phyloP scores from a whole-genome alignment of 2,113 vertebrate genomes.

The Rynchops niger region DNA sequence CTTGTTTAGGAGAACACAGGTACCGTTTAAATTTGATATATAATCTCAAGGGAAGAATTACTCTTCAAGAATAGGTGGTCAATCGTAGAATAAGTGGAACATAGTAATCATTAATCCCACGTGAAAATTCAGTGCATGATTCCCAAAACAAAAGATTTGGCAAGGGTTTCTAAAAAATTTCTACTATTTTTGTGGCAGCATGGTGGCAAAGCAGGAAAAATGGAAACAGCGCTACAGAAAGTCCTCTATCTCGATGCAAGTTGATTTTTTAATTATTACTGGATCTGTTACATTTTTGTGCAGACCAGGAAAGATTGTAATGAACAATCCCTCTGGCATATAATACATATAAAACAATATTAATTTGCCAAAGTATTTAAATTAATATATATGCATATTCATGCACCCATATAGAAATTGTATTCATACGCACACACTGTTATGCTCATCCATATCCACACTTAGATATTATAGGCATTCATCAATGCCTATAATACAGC shows the following conservation, averaged over 20 bases:
- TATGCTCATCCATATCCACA: neutral
- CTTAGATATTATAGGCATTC: neutral
- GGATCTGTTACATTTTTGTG: neutral
- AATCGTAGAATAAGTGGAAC: neutral
- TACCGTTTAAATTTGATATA: neutral
- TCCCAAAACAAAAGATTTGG: neutral
- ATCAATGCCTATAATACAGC: neutral
- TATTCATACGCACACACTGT: neutral
- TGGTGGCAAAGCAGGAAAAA: neutral
- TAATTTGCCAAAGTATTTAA: neutral
- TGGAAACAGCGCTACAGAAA: neutral
- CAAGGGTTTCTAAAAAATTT: neutral
- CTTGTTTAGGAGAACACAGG: neutral
- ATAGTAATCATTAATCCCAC: neutral
- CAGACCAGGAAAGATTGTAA: neutral
- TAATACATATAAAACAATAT: neutral
- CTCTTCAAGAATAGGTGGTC: neutral
- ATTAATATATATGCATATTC: neutral
- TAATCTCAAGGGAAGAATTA: neutral
- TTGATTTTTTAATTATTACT: neutral
- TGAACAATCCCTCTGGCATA: neutral
- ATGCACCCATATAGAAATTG: neutral
- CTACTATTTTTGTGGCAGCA: neutral
- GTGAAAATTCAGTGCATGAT: slow-evolving; percentile 9
- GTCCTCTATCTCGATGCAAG: neutral